These are phyloP conservation scores for Clinocottus analis DNA, from an alignment of 2,113 vertebrate species.

Conservation along the genomic window DNA sequence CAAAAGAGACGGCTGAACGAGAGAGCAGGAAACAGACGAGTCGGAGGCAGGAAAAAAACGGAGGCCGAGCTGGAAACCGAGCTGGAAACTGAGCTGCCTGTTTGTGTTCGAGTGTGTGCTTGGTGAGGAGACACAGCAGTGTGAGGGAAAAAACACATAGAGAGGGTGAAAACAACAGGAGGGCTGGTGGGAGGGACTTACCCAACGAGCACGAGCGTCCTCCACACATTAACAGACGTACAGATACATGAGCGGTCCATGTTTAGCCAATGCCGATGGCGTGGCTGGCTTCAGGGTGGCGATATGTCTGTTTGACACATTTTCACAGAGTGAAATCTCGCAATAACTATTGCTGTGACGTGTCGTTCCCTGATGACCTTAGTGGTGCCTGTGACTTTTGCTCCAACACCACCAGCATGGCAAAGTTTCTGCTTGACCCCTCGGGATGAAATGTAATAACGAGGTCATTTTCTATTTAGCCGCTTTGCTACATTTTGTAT, in stretches of 20 bases:
- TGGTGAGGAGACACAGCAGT: constrained; percentile 12
- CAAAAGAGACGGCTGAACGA: constrained; percentile 52
- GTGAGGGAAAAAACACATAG: constrained; percentile 36
- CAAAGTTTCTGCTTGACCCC: not conserved
- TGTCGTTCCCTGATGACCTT: not conserved
- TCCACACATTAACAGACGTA: constrained; percentile 1
- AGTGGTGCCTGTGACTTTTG: not conserved
- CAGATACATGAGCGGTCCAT: not conserved
- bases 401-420: not conserved
- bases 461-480: not conserved
- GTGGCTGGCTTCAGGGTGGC: not conserved
- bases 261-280: not conserved
- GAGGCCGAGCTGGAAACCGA: constrained; percentile 53
- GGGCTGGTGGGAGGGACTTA: constrained; percentile 3
- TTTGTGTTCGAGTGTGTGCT: constrained; percentile 34
- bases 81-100: constrained; percentile 55
- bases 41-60: constrained; percentile 71
- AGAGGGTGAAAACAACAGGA: constrained; percentile 30
- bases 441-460: not conserved
- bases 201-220: constrained; percentile 24
- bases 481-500: not conserved
- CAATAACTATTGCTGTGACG: not conserved
- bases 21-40: constrained; percentile 72
- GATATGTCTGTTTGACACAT: not conserved
- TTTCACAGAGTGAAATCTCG: not conserved